Evolutionary conservation across 2,797 vertebrate genomes (phyloP), one percentile per base, ranked within the genome.

Genomic region (Staurois parvus): DNA sequence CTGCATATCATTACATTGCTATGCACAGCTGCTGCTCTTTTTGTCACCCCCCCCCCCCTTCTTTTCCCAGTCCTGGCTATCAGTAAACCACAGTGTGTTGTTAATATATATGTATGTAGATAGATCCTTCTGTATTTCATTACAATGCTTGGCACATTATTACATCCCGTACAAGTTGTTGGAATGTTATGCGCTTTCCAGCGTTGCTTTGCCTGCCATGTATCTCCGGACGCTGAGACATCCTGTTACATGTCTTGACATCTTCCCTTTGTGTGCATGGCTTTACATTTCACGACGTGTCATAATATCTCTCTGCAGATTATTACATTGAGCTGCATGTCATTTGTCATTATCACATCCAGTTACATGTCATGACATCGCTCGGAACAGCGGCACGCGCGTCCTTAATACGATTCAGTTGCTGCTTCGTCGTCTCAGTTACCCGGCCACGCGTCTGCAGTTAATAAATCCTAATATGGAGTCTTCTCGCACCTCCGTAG

Each of bases 391-490:
- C 19, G 67, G 7, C 30, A 40, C 74, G 28, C 8, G 34, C 42
- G 34, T 28, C 9, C 76, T 52, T 68, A 68, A 42, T 56, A 40
- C 70, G 48, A 78, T 80, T 15, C 84, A 40, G 29, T 80, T 72
- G 28, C 76, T 42, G 42, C n/a, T 40, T 34, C 15, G 56, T 56
- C 75, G 30, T 75, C 72, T 69, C 78, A 80, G 77, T 76, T 79
- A 72, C 34, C 72, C 72, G 68, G 62, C 32, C 42, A 13, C 24
- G 37, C 5, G 26, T 68, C 68, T 68, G 77, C 78, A 81, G 84
- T 85, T 81, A 80, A 81, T 85, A 85, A 85, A 80, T 85, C 84
- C 77, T 75, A 81, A 67, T 85, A 42, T 40, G 26, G 77, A 74
- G 62, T 30, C 42, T 69, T 30, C 42, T 85, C 28, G 45, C 78